These are phyloP conservation scores for Troides aeacus DNA, from an alignment of 2,888 invertebrate species.

Conservation along the genomic window DNA sequence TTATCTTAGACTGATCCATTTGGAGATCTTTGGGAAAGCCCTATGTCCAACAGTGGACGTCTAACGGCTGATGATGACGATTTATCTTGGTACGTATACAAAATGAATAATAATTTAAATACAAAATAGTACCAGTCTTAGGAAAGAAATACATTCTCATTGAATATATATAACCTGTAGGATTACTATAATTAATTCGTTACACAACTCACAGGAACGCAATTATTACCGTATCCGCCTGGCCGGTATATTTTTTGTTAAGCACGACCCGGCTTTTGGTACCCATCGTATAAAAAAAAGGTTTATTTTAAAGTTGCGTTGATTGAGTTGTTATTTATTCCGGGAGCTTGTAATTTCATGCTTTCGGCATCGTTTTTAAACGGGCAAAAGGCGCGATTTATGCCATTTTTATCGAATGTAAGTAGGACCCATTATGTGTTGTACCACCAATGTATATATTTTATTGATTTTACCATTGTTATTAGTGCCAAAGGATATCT, in stretches of 20 bases:
- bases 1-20: no score
- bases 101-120: no score
- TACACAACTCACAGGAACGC: conserved; percentile 59
- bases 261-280: conserved; percentile 52
- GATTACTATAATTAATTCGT: neutral
- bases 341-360: conserved; percentile 53
- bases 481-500: no score
- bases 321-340: conserved; percentile 69
- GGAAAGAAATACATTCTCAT: no score
- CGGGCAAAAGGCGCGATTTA: conserved; percentile 39
- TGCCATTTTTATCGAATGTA: neutral
- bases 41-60: no score
- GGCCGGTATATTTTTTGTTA: conserved; percentile 56
- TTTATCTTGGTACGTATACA: no score
- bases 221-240: conserved; percentile 65
- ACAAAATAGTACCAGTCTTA: no score
- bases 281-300: conserved; percentile 49
- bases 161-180: neutral
- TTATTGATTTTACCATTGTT: no score
- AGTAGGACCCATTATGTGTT: no score
- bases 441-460: no score
- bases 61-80: no score
- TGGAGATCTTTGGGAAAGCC: no score
- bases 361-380: conserved; percentile 51
- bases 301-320: conserved; percentile 58